phyloP scores from a whole-genome alignment of 2,113 vertebrate genomes.

The Tachysurus fulvidraco region DNA sequence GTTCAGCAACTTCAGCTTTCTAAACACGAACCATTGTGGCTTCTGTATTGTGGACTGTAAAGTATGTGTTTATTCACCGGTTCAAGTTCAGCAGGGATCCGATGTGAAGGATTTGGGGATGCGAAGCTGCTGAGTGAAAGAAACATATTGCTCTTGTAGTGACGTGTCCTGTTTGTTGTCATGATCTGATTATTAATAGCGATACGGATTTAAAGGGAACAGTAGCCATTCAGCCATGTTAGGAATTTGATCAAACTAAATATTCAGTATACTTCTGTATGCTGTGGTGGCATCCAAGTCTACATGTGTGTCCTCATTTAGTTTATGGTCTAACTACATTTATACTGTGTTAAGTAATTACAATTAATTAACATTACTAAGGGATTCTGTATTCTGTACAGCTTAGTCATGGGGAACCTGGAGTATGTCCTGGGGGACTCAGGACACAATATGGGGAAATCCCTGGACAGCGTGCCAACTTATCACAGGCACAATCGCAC shows the following conservation, averaged over 20 bases:
- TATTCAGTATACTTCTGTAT: neutral
- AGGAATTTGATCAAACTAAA: too few species aligned
- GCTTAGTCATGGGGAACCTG: too few species aligned
- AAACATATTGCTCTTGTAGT: neutral
- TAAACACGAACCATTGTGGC: neutral
- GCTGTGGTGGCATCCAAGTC: too few species aligned
- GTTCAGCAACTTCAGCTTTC: neutral
- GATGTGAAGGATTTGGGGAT: neutral
- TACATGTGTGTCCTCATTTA: neutral
- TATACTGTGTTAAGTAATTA: neutral
- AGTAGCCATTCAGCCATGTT: neutral
- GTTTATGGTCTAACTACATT: neutral
- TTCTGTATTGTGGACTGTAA: neutral
- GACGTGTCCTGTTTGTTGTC: neutral
- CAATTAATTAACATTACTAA: neutral
- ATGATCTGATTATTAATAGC: neutral
- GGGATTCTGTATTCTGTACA: too few species aligned
- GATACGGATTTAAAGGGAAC: neutral
- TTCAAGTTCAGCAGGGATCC: neutral
- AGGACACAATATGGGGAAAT: too few species aligned
- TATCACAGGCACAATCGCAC: too few species aligned
- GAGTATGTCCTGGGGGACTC: too few species aligned
- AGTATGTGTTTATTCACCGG: neutral
- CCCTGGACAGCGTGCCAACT: too few species aligned
- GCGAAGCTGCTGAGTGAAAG: neutral